phyloP scores from a whole-genome alignment of 2,797 vertebrate species.

The Chloroceryle amazona region DNA sequence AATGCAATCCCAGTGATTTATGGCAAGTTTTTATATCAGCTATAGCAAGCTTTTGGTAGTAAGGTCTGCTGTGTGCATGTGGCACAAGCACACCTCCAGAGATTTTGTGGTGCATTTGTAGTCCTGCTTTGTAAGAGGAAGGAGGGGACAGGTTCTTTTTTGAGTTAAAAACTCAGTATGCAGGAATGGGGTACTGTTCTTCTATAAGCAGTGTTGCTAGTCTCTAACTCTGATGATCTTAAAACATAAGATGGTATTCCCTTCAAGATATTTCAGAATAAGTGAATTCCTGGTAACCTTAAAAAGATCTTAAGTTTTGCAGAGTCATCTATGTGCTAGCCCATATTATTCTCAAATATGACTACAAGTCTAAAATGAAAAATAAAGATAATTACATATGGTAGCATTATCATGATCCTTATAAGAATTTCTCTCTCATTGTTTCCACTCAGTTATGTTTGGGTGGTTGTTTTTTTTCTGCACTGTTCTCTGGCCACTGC shows the following conservation, averaged over 20 bases:
- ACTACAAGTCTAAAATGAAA: neutral
- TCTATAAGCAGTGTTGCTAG: neutral
- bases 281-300: neutral
- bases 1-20: neutral
- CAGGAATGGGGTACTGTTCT: neutral
- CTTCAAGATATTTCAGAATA: neutral
- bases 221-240: neutral
- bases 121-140: neutral
- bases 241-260: neutral
- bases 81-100: accelerated
- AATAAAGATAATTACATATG: neutral
- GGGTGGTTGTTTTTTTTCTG: neutral
- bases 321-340: neutral
- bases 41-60: neutral
- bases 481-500: neutral
- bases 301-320: neutral
- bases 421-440: neutral
- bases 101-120: accelerated
- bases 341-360: neutral
- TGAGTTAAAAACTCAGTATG: neutral
- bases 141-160: neutral
- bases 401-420: neutral
- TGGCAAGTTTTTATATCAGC: neutral
- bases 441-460: neutral
- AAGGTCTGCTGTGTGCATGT: neutral